These are phyloP conservation scores for Platycheirus rosarum DNA, from an alignment of 2,888 invertebrate genomes.

Conservation along the genomic window DNA sequence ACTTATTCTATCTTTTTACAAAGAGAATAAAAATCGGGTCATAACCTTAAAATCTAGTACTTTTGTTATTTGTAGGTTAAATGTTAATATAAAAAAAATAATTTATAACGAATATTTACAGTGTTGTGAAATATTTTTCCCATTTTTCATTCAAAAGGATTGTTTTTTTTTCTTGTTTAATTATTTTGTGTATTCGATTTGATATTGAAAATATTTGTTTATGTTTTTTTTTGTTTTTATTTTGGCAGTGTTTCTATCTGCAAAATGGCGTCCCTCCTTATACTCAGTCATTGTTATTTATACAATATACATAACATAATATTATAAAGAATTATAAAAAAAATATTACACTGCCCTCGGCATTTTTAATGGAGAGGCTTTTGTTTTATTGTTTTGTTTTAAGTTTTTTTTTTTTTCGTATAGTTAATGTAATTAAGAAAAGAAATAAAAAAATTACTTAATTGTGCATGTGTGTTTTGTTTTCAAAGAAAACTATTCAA, in stretches of 20 bases:
- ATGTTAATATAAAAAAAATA: constrained; percentile 59
- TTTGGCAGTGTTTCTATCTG: constrained; percentile 68
- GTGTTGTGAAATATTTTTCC: constrained; percentile 35
- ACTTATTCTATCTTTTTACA: constrained; percentile 67
- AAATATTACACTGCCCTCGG: constrained; percentile 58
- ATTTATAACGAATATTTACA: constrained; percentile 72
- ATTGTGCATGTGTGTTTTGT: constrained; percentile 69
- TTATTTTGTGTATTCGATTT: constrained; percentile 59
- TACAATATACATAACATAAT: constrained; percentile 49
- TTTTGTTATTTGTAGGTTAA: constrained; percentile 50
- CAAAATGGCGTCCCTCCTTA: constrained; percentile 71
- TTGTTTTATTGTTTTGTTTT: constrained; percentile 60
- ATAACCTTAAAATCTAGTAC: constrained; percentile 50
- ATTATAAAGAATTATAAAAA: constrained; percentile 55
- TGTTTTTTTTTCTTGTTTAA: constrained; percentile 45
- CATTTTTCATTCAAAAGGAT: constrained; percentile 56
- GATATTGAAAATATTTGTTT: constrained; percentile 55
- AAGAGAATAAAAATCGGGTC: constrained; percentile 47
- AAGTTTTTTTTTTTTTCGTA: constrained; percentile 40
- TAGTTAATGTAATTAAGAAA: constrained; percentile 57
- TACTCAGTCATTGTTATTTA: constrained; percentile 71
- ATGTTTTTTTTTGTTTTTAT: constrained; percentile 28
- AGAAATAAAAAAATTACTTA: constrained; percentile 58
- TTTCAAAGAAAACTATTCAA: constrained; percentile 65
- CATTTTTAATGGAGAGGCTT: constrained; percentile 64